phyloP scores from a whole-genome alignment of 2,113 vertebrate genomes.

The Pelmatolapia mariae region DNA sequence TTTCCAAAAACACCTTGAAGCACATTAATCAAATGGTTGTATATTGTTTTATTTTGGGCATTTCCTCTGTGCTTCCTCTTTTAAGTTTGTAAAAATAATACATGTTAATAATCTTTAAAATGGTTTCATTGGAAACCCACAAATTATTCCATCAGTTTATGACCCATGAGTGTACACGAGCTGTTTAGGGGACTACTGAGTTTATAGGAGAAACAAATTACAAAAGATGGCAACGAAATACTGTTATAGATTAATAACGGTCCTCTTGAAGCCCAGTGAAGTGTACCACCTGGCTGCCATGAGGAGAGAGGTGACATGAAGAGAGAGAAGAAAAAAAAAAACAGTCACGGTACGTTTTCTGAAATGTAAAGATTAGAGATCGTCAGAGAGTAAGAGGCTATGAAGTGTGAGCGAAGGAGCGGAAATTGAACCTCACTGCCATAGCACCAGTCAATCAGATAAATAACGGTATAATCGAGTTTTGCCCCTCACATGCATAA shows the following conservation, averaged over 20 bases:
- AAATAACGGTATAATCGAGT: conserved; percentile 72
- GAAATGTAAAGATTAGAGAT: conserved; percentile 71
- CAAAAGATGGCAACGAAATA: not conserved
- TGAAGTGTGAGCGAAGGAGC: conserved; percentile 64
- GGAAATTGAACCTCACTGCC: conserved; percentile 69
- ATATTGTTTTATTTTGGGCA: not conserved
- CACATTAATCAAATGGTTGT: not conserved
- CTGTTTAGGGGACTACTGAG: not conserved
- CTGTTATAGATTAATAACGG: not conserved
- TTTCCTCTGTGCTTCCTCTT: not conserved
- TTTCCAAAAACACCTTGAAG: not conserved
- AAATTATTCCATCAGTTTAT: not conserved
- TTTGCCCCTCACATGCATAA: conserved; percentile 67
- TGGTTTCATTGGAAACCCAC: not conserved
- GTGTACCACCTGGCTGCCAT: not conserved
- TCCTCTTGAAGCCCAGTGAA: not conserved
- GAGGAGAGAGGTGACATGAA: not conserved
- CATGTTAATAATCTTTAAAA: not conserved
- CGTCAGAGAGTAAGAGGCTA: conserved; percentile 54
- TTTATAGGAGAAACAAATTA: not conserved
- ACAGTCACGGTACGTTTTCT: conserved; percentile 25
- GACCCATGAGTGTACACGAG: not conserved
- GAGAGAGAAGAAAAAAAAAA: not conserved
- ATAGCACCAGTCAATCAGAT: conserved; percentile 74
- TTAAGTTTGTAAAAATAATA: not conserved